Evolutionary conservation across 2,888 invertebrate species (phyloP).

Genomic region (Lobophora halterata): DNA sequence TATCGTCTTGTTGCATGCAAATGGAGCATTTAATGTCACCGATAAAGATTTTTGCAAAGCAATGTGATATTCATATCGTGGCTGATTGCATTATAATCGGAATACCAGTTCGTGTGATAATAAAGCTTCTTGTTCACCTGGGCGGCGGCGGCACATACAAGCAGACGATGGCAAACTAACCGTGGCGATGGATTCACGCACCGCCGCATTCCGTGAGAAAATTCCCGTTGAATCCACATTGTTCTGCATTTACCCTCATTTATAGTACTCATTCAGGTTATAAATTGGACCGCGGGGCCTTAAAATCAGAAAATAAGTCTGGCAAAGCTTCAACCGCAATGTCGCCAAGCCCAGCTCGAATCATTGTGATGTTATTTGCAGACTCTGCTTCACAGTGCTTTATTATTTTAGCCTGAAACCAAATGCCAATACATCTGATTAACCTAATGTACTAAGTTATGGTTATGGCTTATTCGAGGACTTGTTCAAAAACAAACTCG

Average conservation of each 20-base stretch:
- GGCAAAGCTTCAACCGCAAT: conserved; percentile 7
- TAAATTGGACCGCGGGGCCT: conserved; percentile 27
- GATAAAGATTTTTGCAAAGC: conserved; percentile 8
- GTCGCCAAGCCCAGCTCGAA: conserved; percentile 14
- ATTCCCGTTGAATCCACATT: conserved; percentile 59
- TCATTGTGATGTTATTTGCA: conserved; percentile 21
- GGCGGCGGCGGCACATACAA: conserved; percentile 29
- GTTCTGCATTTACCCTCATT: conserved; percentile 62
- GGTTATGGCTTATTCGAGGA: no score
- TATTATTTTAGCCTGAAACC: no score
- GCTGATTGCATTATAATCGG: conserved; percentile 20
- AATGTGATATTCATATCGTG: conserved; percentile 2
- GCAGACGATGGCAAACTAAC: conserved; percentile 59
- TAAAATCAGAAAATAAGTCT: conserved; percentile 19
- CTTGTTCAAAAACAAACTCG: no score
- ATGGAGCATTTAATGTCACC: conserved; percentile 6
- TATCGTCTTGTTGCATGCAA: conserved; percentile 4
- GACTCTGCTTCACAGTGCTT: no score
- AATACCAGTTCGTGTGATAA: conserved; percentile 48
- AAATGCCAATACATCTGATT: no score
- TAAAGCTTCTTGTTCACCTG: conserved; percentile 44
- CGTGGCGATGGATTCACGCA: conserved; percentile 66
- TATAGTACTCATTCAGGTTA: conserved; percentile 42
- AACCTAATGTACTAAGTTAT: no score
- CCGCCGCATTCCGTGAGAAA: conserved; percentile 70